phyloP scores from a whole-genome alignment of 2,888 invertebrate species.

The Drosophila acutilabella region DNA sequence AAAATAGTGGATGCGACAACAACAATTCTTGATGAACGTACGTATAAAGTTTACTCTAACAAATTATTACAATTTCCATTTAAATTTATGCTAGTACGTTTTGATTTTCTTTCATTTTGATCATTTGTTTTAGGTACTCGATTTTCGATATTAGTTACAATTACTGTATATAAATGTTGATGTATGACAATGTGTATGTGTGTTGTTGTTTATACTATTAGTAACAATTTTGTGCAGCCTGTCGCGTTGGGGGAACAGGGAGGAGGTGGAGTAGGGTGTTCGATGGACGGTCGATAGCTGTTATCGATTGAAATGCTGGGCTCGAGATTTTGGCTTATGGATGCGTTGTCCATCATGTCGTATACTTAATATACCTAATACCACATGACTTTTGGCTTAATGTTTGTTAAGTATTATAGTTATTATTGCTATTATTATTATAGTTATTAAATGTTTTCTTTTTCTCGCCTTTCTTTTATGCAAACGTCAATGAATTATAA shows the following conservation, averaged over 20 bases:
- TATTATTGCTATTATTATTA: constrained; percentile 1
- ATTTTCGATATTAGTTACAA: constrained; percentile 59
- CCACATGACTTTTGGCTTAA: constrained; percentile 48
- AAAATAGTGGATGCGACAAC: constrained; percentile 35
- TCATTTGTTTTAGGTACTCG: constrained; percentile 67
- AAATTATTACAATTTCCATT: constrained; percentile 25
- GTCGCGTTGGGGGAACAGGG: neutral
- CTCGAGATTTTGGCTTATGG: constrained; percentile 33
- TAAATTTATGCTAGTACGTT: constrained; percentile 31
- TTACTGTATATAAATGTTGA: constrained; percentile 18
- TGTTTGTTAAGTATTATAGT: constrained; percentile 16
- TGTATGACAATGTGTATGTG: constrained; percentile 26
- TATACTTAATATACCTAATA: constrained; percentile 23
- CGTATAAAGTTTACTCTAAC: constrained; percentile 32
- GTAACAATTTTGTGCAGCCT: constrained; percentile 46
- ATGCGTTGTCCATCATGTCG: constrained; percentile 21
- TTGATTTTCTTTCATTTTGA: constrained; percentile 61
- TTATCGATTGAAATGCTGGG: constrained; percentile 19
- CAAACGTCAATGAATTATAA: constrained; percentile 67
- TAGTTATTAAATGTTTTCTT: neutral
- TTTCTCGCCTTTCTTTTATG: constrained; percentile 28
- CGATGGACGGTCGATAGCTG: neutral
- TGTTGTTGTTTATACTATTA: constrained; percentile 14
- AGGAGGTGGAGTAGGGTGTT: neutral
- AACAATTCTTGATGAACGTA: constrained; percentile 22